A percentile compares a stretch with the other conserved stretches of the same genome.
Evolutionary conservation across 2,888 invertebrate genomes (phyloP).

Genomic region (Lasioglossum villosulum): DNA sequence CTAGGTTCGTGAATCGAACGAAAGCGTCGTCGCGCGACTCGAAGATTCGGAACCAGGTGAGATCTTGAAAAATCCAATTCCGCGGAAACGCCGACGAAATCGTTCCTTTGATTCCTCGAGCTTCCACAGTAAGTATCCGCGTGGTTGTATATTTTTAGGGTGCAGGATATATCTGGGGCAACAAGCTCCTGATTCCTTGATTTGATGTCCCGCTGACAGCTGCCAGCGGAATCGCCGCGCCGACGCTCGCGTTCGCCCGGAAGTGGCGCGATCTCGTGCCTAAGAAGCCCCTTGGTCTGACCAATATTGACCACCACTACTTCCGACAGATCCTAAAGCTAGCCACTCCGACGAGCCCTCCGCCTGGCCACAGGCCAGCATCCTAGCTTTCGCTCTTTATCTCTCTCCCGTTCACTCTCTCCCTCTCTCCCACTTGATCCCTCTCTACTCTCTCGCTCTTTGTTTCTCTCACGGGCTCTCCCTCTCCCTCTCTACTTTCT

Average conservation of each 20-base stretch:
- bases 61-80: slow-evolving; percentile 46
- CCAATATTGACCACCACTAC: slow-evolving; percentile 78
- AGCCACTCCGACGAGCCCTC: slow-evolving; percentile 56
- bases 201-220: slow-evolving; percentile 54
- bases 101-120: slow-evolving; percentile 17
- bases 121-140: background rate
- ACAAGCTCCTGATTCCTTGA: slow-evolving; percentile 6
- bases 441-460: slow-evolving; percentile 29
- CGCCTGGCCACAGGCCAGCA: slow-evolving; percentile 75
- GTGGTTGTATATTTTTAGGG: background rate
- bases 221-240: slow-evolving; percentile 32
- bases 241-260: slow-evolving; percentile 8
- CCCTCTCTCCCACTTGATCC: slow-evolving; percentile 32
- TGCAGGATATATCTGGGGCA: background rate
- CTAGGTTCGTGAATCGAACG: background rate
- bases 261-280: slow-evolving; percentile 60
- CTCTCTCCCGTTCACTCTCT: slow-evolving; percentile 20
- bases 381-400: slow-evolving; percentile 37
- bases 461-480: slow-evolving; percentile 25
- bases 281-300: slow-evolving; percentile 66
- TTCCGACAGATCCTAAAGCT: slow-evolving; percentile 67
- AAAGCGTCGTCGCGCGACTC: background rate
- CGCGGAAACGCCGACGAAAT: background rate
- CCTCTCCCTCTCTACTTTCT: background rate
- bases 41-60: background rate